Conservation (phyloP, 2,113 vertebrate genomes). For the Campylomormyrus tamandua region DNA sequence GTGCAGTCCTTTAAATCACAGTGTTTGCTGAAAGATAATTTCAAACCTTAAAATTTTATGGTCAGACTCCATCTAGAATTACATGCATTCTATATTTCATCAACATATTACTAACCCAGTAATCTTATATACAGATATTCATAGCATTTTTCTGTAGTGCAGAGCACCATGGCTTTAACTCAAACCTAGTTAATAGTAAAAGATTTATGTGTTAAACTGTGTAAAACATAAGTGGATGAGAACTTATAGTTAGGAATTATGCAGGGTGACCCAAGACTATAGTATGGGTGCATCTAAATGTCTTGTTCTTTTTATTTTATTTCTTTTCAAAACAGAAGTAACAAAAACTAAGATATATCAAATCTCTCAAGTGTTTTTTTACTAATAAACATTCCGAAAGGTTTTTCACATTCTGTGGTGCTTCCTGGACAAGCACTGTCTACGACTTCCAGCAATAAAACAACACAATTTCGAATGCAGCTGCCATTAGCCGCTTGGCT, state of each 20-base stretch:
- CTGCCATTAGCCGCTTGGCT: background rate
- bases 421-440: background rate
- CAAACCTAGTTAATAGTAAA: background rate
- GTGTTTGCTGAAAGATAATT: background rate
- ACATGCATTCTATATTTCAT: background rate
- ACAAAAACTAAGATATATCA: background rate
- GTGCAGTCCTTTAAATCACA: background rate
- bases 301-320: background rate
- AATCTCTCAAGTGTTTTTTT: background rate
- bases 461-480: background rate
- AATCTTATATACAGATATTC: background rate
- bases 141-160: background rate
- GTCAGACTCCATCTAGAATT: background rate
- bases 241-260: background rate
- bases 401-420: background rate
- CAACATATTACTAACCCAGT: background rate
- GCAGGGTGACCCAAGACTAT: background rate
- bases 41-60: slow-evolving; percentile 8
- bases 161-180: background rate
- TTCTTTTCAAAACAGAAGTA: background rate
- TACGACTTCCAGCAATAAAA: background rate
- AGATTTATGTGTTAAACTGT: background rate
- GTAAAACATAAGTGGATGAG: background rate
- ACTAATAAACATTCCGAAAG: background rate
- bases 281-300: background rate